Evolutionary conservation across 2,888 invertebrate species (phyloP).

Genomic region (Nasonia oneida): DNA sequence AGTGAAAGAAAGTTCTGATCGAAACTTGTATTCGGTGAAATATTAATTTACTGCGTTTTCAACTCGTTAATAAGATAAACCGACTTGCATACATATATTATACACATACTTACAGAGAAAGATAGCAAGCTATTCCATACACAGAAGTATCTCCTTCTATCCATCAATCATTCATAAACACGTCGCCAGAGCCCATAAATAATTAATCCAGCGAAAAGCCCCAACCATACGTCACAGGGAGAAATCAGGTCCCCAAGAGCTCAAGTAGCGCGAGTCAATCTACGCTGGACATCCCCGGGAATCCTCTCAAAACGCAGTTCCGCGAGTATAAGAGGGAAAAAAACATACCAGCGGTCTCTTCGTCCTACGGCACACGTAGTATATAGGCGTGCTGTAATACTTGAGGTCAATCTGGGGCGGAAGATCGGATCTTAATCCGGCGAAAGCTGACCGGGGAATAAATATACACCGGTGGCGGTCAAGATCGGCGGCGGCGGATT

Average conservation of each 20-base stretch:
- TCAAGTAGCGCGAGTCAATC: not conserved
- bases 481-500: not conserved
- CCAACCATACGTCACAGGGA: not conserved
- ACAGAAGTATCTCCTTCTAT: too few relatives aligned
- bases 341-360: not conserved
- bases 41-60: too few relatives aligned
- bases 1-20: too few relatives aligned
- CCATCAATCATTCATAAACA: not conserved
- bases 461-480: slow-evolving; percentile 19
- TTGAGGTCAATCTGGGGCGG: not conserved
- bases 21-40: too few relatives aligned
- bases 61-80: too few relatives aligned
- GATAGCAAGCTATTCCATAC: too few relatives aligned
- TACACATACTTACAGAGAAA: too few relatives aligned
- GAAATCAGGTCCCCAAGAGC: not conserved
- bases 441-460: slow-evolving; percentile 19
- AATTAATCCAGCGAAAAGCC: not conserved
- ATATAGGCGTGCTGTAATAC: not conserved
- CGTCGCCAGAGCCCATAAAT: not conserved
- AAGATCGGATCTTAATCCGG: slow-evolving; percentile 39
- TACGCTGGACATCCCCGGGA: not conserved
- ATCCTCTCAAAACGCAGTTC: not conserved
- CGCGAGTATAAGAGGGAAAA: not conserved
- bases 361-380: too few relatives aligned
- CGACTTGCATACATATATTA: too few relatives aligned